Evolutionary conservation across 2,113 vertebrate genomes (phyloP), one percentile per base, ranked within the genome.

Genomic region (Bucco capensis): DNA sequence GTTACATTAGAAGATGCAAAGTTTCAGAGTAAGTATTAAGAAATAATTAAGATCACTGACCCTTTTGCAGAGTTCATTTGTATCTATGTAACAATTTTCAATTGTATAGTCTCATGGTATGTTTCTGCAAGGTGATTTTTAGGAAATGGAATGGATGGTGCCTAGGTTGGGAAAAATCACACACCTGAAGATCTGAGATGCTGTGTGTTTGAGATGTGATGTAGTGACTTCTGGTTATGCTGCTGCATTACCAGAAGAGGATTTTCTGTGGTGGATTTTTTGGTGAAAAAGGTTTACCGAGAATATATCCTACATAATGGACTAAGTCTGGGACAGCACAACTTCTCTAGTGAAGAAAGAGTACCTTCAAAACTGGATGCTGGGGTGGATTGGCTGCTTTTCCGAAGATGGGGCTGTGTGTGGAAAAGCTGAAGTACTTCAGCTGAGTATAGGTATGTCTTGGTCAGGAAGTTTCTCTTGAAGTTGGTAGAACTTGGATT

Each of bases 81-180:
- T 73, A 21, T 47, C 57, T 81, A n/a, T 74, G 84, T 88, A 80
- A 73, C 40, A 53, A 3, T 83, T 71, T 80, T 90, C 60, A 6
- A 42, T 53, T 67, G 28, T 62, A 16, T 86, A 82, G 80, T 72
- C 47, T 76, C 50, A 51, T 40, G 27, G 22, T 60, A 38, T 56
- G 60, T 89, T 95, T 86, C 72, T 74, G 83, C 69, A 81, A 77
- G 69, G 37, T 80, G 35, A 64, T 86, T 40, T 93, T 90, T 72
- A 84, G 80, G 76, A 94, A 60, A 23, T 44, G 8, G 27, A 83
- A n/a, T 0, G 56, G 25, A 15, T 86, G 80, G 28, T 90, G 53
- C 73, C 49, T 56, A 44, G 76, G 27, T 40, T 83, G 35, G 47
- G 42, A 33, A 58, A 35, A 86, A 64, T 33, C 47, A 51, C 42